Evolutionary conservation across 2,113 vertebrate species (phyloP).

Genomic region (Uropsilus gracilis): DNA sequence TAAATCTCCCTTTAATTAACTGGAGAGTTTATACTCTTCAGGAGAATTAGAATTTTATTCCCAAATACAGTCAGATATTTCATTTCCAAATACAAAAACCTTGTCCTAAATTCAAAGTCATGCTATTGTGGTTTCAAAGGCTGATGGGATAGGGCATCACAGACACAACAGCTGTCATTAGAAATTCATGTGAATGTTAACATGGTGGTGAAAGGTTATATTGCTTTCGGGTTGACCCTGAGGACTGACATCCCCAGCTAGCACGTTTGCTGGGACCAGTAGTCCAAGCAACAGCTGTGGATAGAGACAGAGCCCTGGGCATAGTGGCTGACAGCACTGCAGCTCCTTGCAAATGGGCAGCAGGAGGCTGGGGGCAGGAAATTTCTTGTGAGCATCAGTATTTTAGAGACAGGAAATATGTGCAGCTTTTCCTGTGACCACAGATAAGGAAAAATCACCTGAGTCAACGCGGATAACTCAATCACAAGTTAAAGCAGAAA

Average conservation of each 20-base stretch:
- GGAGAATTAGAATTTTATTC: neutral
- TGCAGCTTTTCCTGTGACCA: neutral
- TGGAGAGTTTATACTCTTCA: no score
- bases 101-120: conserved; percentile 2
- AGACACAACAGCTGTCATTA: neutral
- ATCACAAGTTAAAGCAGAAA: neutral
- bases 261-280: neutral
- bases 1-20: no score
- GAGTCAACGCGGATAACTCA: neutral
- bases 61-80: neutral
- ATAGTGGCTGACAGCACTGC: neutral
- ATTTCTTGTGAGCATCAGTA: neutral
- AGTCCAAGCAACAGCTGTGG: neutral
- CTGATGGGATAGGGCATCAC: neutral
- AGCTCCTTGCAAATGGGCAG: neutral
- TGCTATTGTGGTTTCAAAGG: neutral
- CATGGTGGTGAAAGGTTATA: neutral
- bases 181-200: neutral
- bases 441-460: neutral
- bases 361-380: accelerated
- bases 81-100: neutral
- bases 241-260: neutral
- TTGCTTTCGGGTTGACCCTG: neutral
- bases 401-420: no score
- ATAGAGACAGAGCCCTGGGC: neutral